Evolutionary conservation across 2,888 invertebrate genomes (phyloP).

Genomic region (Leucophenga montana): DNA sequence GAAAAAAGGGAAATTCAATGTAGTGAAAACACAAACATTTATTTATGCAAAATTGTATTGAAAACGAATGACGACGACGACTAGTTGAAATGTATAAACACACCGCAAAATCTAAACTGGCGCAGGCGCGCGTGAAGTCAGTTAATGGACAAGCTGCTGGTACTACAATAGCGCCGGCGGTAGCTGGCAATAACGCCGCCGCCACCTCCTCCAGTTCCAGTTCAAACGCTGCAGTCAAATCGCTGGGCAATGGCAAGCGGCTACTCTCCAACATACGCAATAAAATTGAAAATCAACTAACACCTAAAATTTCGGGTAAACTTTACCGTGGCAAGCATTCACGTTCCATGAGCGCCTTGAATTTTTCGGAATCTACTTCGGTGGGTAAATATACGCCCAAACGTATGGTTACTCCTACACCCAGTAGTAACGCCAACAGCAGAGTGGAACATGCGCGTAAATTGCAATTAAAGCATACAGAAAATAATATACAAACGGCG

Average conservation of each 20-base stretch:
- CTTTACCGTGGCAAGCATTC: slow-evolving; percentile 67
- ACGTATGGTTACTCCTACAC: slow-evolving; percentile 8
- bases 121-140: slow-evolving; percentile 43
- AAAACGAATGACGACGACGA: background rate
- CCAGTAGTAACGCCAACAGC: background rate
- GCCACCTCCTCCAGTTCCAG: slow-evolving; percentile 27
- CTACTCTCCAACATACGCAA: slow-evolving; percentile 71
- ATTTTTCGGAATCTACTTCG: slow-evolving; percentile 52
- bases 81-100: slow-evolving; percentile 52
- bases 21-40: no score
- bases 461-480: background rate
- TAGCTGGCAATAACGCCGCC: background rate
- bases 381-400: slow-evolving; percentile 57
- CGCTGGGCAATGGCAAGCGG: slow-evolving; percentile 52
- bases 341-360: slow-evolving; percentile 61
- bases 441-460: no score
- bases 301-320: slow-evolving; percentile 67
- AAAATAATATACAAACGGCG: background rate
- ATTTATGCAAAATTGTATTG: no score
- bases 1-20: no score
- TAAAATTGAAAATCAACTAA: slow-evolving; percentile 72
- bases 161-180: no score
- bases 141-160: slow-evolving; percentile 39
- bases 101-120: slow-evolving; percentile 55
- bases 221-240: slow-evolving; percentile 13